Conservation (phyloP, 2,888 invertebrate genomes). For the Idaea biselata region DNA sequence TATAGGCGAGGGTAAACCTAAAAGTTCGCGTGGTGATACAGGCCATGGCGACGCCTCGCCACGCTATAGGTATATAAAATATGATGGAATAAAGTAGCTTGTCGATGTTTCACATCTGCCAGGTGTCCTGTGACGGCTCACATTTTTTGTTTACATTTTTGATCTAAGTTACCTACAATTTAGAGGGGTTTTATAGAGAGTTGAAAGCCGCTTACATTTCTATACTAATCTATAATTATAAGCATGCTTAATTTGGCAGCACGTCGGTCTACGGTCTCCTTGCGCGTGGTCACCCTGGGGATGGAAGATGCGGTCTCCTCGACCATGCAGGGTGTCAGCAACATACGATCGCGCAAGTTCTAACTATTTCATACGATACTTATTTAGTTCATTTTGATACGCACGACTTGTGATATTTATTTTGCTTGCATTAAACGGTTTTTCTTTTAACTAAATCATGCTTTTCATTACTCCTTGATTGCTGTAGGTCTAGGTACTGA, state of each 20-base stretch:
- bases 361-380: conserved; percentile 2
- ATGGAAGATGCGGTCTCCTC: conserved; percentile 40
- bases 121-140: too few species aligned
- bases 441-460: conserved; percentile 4
- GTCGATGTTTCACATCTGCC: too few species aligned
- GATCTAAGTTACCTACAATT: too few species aligned
- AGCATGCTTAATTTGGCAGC: conserved; percentile 33
- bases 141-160: too few species aligned
- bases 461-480: not conserved
- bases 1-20: too few species aligned
- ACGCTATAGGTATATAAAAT: too few species aligned
- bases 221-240: not conserved
- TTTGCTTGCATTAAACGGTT: conserved; percentile 2
- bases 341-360: conserved; percentile 33
- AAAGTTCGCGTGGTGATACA: too few species aligned
- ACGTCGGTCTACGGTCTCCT: conserved; percentile 62
- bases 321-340: conserved; percentile 15
- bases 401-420: not conserved
- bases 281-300: conserved; percentile 65
- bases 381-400: conserved; percentile 2
- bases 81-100: too few species aligned
- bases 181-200: too few species aligned
- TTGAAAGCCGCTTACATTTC: too few species aligned
- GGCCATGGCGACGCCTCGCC: too few species aligned
- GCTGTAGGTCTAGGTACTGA: not conserved